Percentiles rank a stretch among this genome's conserved stretches.
phyloP scores from a whole-genome alignment of 1,140 invertebrate species.

The Tetramorium parvispinum region DNA sequence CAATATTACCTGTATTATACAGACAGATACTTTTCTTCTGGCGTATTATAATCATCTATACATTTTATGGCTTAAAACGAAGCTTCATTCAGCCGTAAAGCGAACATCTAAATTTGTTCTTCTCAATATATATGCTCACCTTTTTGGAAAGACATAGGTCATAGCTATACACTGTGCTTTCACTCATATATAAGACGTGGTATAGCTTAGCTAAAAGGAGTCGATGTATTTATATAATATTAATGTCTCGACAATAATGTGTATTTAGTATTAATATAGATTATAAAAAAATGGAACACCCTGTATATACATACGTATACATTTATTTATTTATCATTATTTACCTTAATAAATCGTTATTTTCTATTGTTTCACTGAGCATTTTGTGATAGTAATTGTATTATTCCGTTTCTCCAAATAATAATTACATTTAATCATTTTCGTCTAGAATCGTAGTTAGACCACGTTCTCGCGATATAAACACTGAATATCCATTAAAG shows the following conservation, averaged over 20 bases:
- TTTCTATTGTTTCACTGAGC: neutral
- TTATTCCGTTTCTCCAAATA: neutral
- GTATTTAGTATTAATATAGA: no score
- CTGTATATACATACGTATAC: neutral
- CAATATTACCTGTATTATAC: neutral
- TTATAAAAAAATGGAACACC: no score
- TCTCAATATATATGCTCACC: neutral
- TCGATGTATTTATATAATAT: neutral
- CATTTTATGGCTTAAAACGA: neutral
- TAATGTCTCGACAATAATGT: neutral
- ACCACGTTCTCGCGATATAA: neutral
- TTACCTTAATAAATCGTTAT: neutral
- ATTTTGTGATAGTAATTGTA: neutral
- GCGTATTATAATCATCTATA: neutral
- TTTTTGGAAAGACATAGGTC: neutral
- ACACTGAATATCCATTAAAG: slow-evolving; percentile 17
- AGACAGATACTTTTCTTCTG: neutral
- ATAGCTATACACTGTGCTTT: neutral
- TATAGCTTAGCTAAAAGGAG: neutral
- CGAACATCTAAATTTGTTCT: slow-evolving; percentile 1
- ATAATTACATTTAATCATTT: neutral
- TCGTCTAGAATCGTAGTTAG: neutral
- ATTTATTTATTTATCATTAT: neutral
- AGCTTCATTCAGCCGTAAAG: neutral
- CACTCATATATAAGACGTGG: neutral